These are phyloP conservation scores for Tenthredo livida DNA, from an alignment of 2,888 invertebrate genomes.

Conservation along the genomic window DNA sequence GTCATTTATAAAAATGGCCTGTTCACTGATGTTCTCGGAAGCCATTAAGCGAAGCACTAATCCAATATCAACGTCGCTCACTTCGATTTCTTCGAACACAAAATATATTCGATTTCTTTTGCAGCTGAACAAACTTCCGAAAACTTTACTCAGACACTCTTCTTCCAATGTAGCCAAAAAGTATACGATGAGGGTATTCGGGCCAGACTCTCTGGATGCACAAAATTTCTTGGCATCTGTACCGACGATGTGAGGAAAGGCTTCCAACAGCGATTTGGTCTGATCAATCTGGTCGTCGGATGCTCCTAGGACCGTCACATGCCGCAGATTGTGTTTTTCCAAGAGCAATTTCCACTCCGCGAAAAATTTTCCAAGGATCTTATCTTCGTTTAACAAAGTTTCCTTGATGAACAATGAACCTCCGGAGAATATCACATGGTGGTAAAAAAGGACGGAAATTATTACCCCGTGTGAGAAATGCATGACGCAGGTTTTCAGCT, in stretches of 20 bases:
- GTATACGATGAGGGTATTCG: not conserved
- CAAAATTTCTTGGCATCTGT: not conserved
- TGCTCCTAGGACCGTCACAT: not conserved
- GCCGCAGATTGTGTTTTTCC: not conserved
- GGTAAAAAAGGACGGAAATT: slow-evolving; percentile 5
- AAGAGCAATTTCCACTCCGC: not conserved
- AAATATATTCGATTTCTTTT: not conserved
- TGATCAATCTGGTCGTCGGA: not conserved
- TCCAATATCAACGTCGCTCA: not conserved
- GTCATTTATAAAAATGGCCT: not conserved
- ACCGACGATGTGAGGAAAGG: not conserved
- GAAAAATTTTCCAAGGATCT: not conserved
- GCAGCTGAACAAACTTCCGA: not conserved
- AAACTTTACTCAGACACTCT: not conserved
- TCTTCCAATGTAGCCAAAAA: not conserved
- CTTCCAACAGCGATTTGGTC: not conserved
- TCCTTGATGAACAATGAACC: not conserved
- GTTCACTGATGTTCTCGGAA: not conserved
- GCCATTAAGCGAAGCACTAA: not conserved
- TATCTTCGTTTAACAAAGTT: not conserved
- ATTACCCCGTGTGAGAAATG: not conserved
- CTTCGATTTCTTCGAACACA: not conserved
- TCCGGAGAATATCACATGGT: not conserved
- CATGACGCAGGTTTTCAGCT: not conserved
- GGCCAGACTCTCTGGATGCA: not conserved